A percentile compares a stretch with the other conserved stretches of the same genome.
Conservation (phyloP, 2,888 invertebrate genomes). For the Mesoligia furuncula region DNA sequence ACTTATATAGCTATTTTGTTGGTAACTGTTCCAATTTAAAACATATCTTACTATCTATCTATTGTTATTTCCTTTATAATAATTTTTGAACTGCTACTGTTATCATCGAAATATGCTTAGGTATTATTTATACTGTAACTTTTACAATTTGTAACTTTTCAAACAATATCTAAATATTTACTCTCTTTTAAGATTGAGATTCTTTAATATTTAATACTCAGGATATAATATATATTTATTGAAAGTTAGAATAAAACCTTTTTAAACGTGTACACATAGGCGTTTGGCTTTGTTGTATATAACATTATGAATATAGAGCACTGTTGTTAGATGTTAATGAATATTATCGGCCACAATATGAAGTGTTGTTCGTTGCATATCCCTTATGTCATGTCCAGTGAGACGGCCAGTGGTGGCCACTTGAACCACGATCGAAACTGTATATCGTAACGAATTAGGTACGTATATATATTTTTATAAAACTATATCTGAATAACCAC, state of each 20-base stretch:
- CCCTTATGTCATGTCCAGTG: slow-evolving; percentile 36
- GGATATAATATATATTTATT: slow-evolving; percentile 13
- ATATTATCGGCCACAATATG: slow-evolving; percentile 44
- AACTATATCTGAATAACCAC: slow-evolving; percentile 51
- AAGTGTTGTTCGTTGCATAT: slow-evolving; percentile 52
- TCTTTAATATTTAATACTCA: slow-evolving; percentile 14
- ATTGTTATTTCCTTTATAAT: slow-evolving; percentile 13
- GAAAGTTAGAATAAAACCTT: slow-evolving; percentile 34
- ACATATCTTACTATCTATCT: slow-evolving; percentile 44
- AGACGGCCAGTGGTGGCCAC: slow-evolving; percentile 1
- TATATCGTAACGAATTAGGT: slow-evolving; percentile 41
- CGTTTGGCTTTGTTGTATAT: slow-evolving; percentile 59
- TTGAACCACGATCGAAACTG: slow-evolving; percentile 29
- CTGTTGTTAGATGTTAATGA: slow-evolving; percentile 57
- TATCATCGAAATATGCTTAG: slow-evolving; percentile 52
- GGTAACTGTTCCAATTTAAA: slow-evolving; percentile 44
- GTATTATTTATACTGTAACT: slow-evolving; percentile 20
- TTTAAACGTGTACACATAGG: slow-evolving; percentile 44
- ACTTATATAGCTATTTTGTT: slow-evolving; percentile 36
- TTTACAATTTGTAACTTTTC: slow-evolving; percentile 25
- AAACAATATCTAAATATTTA: slow-evolving; percentile 27
- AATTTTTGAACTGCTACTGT: neutral
- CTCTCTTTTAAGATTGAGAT: slow-evolving; percentile 17
- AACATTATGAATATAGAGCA: slow-evolving; percentile 47
- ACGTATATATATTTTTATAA: slow-evolving; percentile 60